Base-by-base conservation (phyloP, 2,888 invertebrate species). In the Drosophila nigricruria region DNA sequence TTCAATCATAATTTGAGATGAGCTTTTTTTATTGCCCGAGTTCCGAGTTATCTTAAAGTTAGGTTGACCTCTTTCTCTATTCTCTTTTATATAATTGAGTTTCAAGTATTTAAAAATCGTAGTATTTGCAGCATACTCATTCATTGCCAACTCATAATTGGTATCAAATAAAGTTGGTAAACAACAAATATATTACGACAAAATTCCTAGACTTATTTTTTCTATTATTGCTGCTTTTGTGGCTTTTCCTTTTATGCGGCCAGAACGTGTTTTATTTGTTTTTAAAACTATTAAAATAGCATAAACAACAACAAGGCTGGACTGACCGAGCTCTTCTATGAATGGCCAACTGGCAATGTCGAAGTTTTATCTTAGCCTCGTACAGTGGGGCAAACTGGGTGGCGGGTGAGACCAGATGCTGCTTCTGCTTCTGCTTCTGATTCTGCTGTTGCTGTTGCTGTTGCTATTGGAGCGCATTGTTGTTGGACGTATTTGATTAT, bases 401-500 rank as follows among this genome's bases (percentile, higher is more conserved):
- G 36, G 1, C 18, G n/a, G 42, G 36, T 10, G 34, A 20, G 8
- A 73, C 49, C 64, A 76, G 73, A 75, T 54, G 79, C 54, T 54
- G 50, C 30, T 58, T 23, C 54, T 69, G 54, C 27, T 64, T 32
- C 32, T 61, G 63, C 45, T 70, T 36, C 23, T 23, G 10, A 18
- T 8, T 3, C 18, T 62, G 43, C 52, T 71, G 49, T 20, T 62
- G 40, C 52, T 71, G 49, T 47, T 66, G 57, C 36, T 65, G 62
- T 57, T 67, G 62, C 49, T 69, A 49, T 64, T 74, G 36, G 72
- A 71, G 73, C 70, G 82, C 83, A 78, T 83, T 83, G 89, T 83
- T 88, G 83, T 71, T 86, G 81, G 70, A 70, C 75, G 83, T 88
- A 84, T 85, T 85, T 85, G 87, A 85, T 85, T 88, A 85, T 85